Percentiles rank a stretch among this genome's conserved stretches.
Evolutionary conservation across 2,888 invertebrate species (phyloP).

Genomic region (Dysmachus trigonus): DNA sequence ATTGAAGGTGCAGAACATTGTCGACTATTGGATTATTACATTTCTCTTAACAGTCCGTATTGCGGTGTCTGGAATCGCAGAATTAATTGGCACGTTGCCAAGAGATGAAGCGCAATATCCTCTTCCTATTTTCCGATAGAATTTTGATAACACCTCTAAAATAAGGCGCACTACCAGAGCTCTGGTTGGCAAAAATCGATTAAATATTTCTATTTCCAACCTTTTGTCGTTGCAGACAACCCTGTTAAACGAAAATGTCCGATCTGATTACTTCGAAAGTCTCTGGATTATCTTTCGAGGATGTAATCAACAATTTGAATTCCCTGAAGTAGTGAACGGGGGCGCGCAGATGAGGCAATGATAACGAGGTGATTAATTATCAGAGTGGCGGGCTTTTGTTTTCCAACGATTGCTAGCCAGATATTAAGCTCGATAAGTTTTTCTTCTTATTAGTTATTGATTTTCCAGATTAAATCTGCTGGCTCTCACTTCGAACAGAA

Average conservation of each 20-base stretch:
- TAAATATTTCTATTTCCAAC: not conserved
- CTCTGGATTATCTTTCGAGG: not conserved
- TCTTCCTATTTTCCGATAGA: constrained; percentile 1
- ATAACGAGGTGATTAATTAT: not conserved
- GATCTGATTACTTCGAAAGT: not conserved
- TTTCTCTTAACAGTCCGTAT: not conserved
- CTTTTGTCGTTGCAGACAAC: not conserved
- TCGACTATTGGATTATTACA: not conserved
- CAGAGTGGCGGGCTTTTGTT: not conserved
- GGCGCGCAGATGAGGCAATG: not conserved
- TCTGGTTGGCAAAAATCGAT: not conserved
- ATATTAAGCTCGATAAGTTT: not conserved
- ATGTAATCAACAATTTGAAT: not conserved
- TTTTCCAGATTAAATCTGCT: not conserved
- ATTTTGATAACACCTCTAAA: not conserved
- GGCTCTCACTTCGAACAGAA: not conserved
- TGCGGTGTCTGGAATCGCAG: not conserved
- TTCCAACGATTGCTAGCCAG: not conserved
- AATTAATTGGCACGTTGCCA: constrained; percentile 2
- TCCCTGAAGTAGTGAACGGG: not conserved
- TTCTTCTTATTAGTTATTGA: not conserved
- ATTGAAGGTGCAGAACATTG: not conserved
- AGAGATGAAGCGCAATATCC: not conserved
- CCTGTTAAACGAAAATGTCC: not conserved
- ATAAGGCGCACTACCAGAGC: not conserved